Conservation (phyloP, 2,888 invertebrate species). For the Erynnis tages region DNA sequence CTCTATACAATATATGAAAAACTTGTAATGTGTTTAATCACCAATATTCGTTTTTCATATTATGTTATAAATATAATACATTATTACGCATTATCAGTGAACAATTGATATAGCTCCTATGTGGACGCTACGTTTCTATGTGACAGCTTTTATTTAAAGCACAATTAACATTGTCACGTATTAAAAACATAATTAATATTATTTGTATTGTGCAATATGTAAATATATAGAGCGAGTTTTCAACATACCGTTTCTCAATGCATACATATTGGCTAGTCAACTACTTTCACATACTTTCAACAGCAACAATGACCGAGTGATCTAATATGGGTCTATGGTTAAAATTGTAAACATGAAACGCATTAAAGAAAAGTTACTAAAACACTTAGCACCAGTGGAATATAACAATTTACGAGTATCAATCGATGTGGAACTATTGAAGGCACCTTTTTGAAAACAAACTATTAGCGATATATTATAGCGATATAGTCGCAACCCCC, state of each 20-base stretch:
- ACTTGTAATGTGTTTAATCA: not conserved
- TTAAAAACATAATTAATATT: too few species aligned
- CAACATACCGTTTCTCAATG: conserved; percentile 45
- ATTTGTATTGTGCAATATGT: conserved; percentile 32
- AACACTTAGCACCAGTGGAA: conserved; percentile 33
- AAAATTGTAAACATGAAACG: not conserved
- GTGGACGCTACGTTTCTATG: too few species aligned
- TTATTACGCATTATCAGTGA: too few species aligned
- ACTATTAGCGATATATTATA: too few species aligned
- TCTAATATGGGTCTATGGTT: not conserved
- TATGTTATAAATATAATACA: too few species aligned
- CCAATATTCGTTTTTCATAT: too few species aligned
- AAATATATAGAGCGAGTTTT: conserved; percentile 22
- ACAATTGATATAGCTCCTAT: too few species aligned
- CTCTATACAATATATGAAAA: conserved; percentile 3
- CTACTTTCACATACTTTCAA: not conserved
- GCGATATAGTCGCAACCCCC: too few species aligned
- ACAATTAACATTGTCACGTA: not conserved
- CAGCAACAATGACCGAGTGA: too few species aligned
- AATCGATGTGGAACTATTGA: conserved; percentile 30
- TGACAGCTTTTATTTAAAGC: too few species aligned
- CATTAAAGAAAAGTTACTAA: not conserved
- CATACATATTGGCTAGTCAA: conserved; percentile 64
- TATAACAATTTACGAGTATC: conserved; percentile 21
- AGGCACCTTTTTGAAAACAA: conserved; percentile 33